Base-by-base conservation (phyloP, 2,888 invertebrate species). In the Byasa hedistus region DNA sequence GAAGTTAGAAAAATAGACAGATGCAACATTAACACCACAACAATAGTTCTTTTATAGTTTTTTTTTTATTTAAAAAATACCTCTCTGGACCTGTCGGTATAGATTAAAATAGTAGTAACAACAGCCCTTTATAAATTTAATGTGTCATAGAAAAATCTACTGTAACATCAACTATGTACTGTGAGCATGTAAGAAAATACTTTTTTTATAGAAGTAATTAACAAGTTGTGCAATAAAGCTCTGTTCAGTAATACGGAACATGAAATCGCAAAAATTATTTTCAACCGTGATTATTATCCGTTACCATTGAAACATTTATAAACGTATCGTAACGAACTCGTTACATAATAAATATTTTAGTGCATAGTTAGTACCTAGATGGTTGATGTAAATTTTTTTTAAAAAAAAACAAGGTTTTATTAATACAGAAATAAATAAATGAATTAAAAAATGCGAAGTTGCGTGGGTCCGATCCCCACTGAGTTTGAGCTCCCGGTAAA, bases 1-100 rank as follows among this genome's bases (percentile, higher is more conserved):
- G 79, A 73, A 83, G 75, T 79, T 89, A 88, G 87, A 89, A 88
- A 89, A 89, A 89, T 88, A 89, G 82, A 81, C 84, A 85, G 76
- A 76, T 82, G 79, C 79, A 85, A 84, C 81, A 81, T 82, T 77
- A 82, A 81, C 80, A 81, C 81, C 80, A 82, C 79, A 79, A 75
- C 78, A 74, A 74, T 65, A 68, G 52, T 70, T 66, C 71, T 70
- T 71, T 70, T 67, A 72, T 70, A 70, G 66, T 69, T 66, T 51
- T 66, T 48, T 7, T 48, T 68, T 65, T 74, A 73, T 78, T 73
- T 73, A 68, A 75, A 32, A 60, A 66, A 51, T n/a, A 57, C 72
- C 57, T 75, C 72, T 76, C 78, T 86, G 86, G 84, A 83, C 85
- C 82, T 78, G 81, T 70, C 69, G 70, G 66, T 70, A 57, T 69